Evolutionary conservation across 2,888 invertebrate species (phyloP).

Genomic region (Poecilus cupreus): DNA sequence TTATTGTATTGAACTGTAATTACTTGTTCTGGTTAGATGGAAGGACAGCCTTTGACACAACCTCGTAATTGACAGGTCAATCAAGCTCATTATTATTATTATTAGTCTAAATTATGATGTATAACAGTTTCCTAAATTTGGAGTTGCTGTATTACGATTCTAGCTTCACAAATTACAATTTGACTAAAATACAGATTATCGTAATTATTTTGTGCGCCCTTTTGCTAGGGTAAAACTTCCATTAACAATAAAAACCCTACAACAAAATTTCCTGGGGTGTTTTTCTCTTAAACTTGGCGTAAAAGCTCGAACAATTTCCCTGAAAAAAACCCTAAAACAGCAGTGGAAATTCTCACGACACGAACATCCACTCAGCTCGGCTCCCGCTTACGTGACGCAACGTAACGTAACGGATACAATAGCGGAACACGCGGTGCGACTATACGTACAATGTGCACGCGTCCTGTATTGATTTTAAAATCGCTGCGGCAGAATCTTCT

Average conservation of each 20-base stretch:
- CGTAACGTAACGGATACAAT: not conserved
- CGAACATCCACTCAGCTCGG: slow-evolving; percentile 3
- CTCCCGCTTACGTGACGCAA: too few relatives aligned
- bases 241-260: not conserved
- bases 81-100: too few relatives aligned
- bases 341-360: slow-evolving; percentile 13
- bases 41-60: too few relatives aligned
- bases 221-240: not conserved
- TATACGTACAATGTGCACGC: not conserved
- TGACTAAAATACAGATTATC: too few relatives aligned
- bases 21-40: too few relatives aligned
- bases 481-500: slow-evolving; percentile 3
- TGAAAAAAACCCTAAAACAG: slow-evolving; percentile 22
- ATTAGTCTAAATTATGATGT: too few relatives aligned
- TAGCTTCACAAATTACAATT: too few relatives aligned
- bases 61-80: too few relatives aligned
- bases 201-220: too few relatives aligned
- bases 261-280: not conserved
- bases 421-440: not conserved
- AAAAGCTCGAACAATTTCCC: slow-evolving; percentile 23
- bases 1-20: too few relatives aligned
- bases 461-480: slow-evolving; percentile 43
- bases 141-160: too few relatives aligned
- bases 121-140: too few relatives aligned
- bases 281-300: slow-evolving; percentile 22